These are phyloP conservation scores for Drosophila lutescens DNA, from an alignment of 2,888 invertebrate genomes.

Conservation along the genomic window DNA sequence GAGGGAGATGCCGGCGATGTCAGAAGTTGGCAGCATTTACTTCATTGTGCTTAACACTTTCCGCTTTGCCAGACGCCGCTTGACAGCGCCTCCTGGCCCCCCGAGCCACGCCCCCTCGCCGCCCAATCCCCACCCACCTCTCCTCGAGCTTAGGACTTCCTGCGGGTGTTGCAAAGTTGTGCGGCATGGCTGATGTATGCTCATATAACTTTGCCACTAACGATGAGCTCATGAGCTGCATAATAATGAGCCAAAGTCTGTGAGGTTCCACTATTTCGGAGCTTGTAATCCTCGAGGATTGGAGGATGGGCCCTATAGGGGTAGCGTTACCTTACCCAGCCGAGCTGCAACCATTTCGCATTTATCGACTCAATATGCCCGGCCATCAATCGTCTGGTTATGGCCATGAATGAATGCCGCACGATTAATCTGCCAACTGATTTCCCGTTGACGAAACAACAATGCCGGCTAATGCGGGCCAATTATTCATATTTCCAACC, in stretches of 20 bases:
- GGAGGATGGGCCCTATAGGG: background rate
- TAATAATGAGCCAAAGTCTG: conserved; percentile 66
- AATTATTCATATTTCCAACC: conserved; percentile 69
- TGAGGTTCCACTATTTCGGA: conserved; percentile 12
- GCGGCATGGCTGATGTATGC: conserved; percentile 73
- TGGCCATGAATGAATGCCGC: conserved; percentile 65
- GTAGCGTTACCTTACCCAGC: background rate
- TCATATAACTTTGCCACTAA: conserved; percentile 79
- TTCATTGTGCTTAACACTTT: conserved; percentile 75
- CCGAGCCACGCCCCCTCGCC: too few relatives aligned
- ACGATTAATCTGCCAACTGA: conserved; percentile 79
- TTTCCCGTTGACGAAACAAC: conserved; percentile 75
- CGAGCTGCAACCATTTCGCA: conserved; percentile 50
- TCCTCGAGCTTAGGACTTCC: conserved; percentile 20
- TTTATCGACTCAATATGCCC: conserved; percentile 48
- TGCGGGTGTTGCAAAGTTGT: conserved; percentile 69
- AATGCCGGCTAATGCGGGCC: conserved; percentile 75
- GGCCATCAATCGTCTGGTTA: conserved; percentile 60
- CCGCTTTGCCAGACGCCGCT: conserved; percentile 57
- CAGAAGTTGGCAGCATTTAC: conserved; percentile 70
- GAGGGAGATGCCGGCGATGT: conserved; percentile 35
- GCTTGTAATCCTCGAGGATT: conserved; percentile 1
- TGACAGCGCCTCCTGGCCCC: background rate
- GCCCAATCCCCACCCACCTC: background rate
- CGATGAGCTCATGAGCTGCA: conserved; percentile 76